phyloP scores from a whole-genome alignment of 1,140 invertebrate species.

The Cydia pomonella region DNA sequence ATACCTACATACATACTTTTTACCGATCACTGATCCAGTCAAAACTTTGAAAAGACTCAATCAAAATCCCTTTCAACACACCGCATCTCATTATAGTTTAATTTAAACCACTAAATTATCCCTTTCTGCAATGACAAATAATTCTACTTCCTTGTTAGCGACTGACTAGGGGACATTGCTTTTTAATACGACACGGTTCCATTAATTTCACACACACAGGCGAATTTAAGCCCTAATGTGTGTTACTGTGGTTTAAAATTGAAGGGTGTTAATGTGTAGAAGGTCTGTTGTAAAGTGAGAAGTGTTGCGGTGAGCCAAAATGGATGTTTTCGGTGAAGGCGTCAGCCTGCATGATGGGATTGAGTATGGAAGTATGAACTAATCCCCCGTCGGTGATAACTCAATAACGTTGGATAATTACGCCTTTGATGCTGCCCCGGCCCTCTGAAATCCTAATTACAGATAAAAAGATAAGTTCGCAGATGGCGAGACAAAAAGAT shows the following conservation, averaged over 20 bases:
- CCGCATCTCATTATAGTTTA: constrained; percentile 76
- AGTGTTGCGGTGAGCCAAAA: constrained; percentile 70
- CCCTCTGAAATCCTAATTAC: constrained; percentile 75
- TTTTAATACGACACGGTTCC: constrained; percentile 57
- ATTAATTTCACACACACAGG: constrained; percentile 39
- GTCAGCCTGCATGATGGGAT: constrained; percentile 80
- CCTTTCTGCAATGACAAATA: constrained; percentile 71
- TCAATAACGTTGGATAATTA: constrained; percentile 78
- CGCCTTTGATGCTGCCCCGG: constrained; percentile 69
- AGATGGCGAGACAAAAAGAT: constrained; percentile 68
- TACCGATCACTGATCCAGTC: not conserved
- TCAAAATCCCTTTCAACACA: constrained; percentile 31
- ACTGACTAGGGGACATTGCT: constrained; percentile 54
- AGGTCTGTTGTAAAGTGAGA: constrained; percentile 46
- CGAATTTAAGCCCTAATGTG: constrained; percentile 37
- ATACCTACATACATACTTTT: not conserved
- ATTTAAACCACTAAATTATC: constrained; percentile 69
- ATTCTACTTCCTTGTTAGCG: constrained; percentile 70
- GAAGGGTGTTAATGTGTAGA: constrained; percentile 28
- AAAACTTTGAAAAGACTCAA: constrained; percentile 19
- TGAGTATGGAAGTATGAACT: constrained; percentile 79
- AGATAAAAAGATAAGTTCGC: constrained; percentile 79
- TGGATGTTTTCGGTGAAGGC: constrained; percentile 75
- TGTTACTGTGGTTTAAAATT: constrained; percentile 38
- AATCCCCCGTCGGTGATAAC: constrained; percentile 76